Conservation (phyloP, 2,888 invertebrate species). For the Lacanobia wlatinum region DNA sequence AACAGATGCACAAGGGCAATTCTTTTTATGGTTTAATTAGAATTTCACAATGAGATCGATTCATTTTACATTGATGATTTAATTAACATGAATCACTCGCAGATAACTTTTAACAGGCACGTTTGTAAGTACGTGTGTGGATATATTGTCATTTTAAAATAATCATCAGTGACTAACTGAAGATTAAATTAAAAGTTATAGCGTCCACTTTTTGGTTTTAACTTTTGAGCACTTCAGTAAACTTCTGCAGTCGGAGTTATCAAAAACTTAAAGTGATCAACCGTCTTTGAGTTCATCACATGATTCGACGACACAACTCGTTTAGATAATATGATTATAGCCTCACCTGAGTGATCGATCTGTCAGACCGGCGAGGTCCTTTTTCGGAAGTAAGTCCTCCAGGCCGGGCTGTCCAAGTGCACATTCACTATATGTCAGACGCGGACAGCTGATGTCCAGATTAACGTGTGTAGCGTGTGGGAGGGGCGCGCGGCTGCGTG, state of each 20-base stretch:
- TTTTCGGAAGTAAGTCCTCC: conserved; percentile 73
- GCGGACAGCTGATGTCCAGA: conserved; percentile 74
- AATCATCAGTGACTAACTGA: background rate
- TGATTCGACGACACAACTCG: conserved; percentile 73
- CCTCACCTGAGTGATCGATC: conserved; percentile 80
- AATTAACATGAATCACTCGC: conserved; percentile 38
- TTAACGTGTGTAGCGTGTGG: conserved; percentile 66
- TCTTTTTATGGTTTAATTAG: conserved; percentile 29
- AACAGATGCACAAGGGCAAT: conserved; percentile 14
- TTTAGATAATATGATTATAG: conserved; percentile 63
- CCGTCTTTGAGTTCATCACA: conserved; percentile 75
- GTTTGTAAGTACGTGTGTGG: conserved; percentile 19
- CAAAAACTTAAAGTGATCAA: conserved; percentile 31
- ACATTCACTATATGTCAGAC: conserved; percentile 82
- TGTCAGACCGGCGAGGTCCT: conserved; percentile 69
- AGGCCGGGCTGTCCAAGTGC: conserved; percentile 72
- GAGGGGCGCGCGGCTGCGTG: conserved; percentile 78
- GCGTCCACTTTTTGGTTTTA: conserved; percentile 8
- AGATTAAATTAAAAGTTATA: conserved; percentile 21
- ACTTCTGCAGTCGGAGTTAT: conserved; percentile 4
- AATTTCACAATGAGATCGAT: conserved; percentile 41
- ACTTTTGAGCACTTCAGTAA: conserved; percentile 10
- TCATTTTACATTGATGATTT: conserved; percentile 24
- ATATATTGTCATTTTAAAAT: conserved; percentile 21
- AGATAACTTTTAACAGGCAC: conserved; percentile 29